Base-by-base conservation (phyloP, 2,113 vertebrate genomes). In the Globicephala melas region DNA sequence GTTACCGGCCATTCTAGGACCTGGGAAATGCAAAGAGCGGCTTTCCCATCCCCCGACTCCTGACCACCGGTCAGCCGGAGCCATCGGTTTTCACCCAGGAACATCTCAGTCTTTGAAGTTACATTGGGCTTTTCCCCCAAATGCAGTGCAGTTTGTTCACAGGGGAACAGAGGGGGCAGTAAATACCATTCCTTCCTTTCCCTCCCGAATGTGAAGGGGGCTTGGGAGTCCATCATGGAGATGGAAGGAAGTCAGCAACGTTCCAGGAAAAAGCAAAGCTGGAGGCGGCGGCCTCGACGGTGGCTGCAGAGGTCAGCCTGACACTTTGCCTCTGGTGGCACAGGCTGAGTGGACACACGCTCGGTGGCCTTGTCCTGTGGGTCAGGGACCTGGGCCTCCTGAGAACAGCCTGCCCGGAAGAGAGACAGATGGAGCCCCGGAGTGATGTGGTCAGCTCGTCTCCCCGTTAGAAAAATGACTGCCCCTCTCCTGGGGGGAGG, bases 231-330 rank as follows among this genome's bases (percentile, higher is more conserved):
- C n/a, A 4, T 73, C 31, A 1, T 55, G 9, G 65, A 81, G 62
- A 85, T 21, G 60, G 25, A 67, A 74, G 31, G 25, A 89, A 79
- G 18, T 62, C n/a, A 89, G 50, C 50, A 74, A 14, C 18, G 31
- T 44, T 65, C 80, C n/a, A 63, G 21, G 8, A 62, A 15, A 83
- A 47, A n/a, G 38, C 62, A 94, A 41, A 83, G 20, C 1, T 28
- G 33, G 65, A 88, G 33, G 12, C 3, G 4, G 3, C 6, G 20
- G 26, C 17, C 4, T 38, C 9, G 2, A 8, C 1, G 25, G n/a
- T 15, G 7, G 15, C 9, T 38, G 1, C 21, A 20, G 28, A 60
- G 12, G 12, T 9, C 4, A 4, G 33, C 8, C n/a, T 0, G 8
- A 23, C 15, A 20, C 14, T 20, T 25, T 12, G 15, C 10, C 21